These are phyloP conservation scores for Hydraecia micacea DNA, from an alignment of 2,888 invertebrate genomes.

Conservation along the genomic window DNA sequence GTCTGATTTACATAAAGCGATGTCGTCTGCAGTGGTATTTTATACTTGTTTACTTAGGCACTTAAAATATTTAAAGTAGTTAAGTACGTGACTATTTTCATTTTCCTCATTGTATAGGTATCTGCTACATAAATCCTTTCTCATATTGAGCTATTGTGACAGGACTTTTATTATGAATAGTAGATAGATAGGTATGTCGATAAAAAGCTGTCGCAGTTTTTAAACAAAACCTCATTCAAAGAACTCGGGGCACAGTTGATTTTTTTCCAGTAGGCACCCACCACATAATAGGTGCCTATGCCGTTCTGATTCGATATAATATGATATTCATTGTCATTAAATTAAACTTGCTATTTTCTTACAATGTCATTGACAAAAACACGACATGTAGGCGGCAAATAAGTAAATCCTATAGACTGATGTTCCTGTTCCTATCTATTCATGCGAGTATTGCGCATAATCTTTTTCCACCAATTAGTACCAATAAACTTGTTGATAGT, in stretches of 20 bases:
- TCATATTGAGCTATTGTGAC: background rate
- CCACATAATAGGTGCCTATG: background rate
- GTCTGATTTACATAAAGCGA: constrained; percentile 81
- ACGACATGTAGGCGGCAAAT: constrained; percentile 24
- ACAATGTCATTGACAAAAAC: constrained; percentile 40
- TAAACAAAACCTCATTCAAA: background rate
- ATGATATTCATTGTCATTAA: constrained; percentile 29
- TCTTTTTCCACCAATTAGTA: constrained; percentile 18
- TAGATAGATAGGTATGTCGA: background rate
- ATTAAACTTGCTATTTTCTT: constrained; percentile 24
- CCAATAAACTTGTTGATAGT: constrained; percentile 8
- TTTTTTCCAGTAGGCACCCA: constrained; percentile 14
- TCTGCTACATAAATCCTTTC: background rate
- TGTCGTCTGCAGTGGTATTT: constrained; percentile 75
- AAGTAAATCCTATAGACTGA: constrained; percentile 4
- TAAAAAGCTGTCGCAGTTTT: background rate
- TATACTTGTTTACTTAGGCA: constrained; percentile 67
- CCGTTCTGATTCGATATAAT: background rate
- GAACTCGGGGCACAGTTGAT: background rate
- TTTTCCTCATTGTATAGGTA: constrained; percentile 29
- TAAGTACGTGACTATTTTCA: constrained; percentile 44
- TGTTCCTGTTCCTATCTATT: constrained; percentile 35
- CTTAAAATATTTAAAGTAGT: constrained; percentile 50
- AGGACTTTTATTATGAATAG: background rate
- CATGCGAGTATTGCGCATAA: constrained; percentile 17